A percentile compares a stretch with the other conserved stretches of the same genome.
Evolutionary conservation across 2,888 invertebrate genomes (phyloP).

Genomic region (Cordilura impudica): DNA sequence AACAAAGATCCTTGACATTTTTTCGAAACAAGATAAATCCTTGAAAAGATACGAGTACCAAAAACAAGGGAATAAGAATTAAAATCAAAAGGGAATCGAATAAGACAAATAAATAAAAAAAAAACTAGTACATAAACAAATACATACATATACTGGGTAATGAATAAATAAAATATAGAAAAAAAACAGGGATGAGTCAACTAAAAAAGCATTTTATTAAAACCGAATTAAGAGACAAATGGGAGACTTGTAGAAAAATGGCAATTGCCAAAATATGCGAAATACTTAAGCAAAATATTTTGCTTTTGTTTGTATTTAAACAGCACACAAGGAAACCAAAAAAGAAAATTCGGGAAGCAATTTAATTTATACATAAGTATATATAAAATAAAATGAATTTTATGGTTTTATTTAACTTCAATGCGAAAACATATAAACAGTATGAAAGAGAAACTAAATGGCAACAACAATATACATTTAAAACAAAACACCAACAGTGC

Average conservation of each 20-base stretch:
- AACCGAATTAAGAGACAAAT: constrained; percentile 22
- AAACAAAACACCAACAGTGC: background rate
- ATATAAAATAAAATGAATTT: background rate
- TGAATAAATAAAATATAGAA: constrained; percentile 14
- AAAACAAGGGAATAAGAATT: constrained; percentile 20
- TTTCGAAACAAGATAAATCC: constrained; percentile 45
- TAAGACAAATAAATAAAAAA: background rate
- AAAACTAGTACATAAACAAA: background rate
- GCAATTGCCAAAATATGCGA: constrained; percentile 12
- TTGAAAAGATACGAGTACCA: constrained; percentile 43
- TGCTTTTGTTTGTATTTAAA: background rate
- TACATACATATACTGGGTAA: background rate
- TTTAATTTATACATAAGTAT: background rate
- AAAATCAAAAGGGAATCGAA: background rate
- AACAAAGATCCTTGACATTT: constrained; percentile 56
- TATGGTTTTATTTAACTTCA: background rate
- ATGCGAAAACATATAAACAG: constrained; percentile 20
- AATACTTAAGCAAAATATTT: constrained; percentile 1
- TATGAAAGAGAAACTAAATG: background rate
- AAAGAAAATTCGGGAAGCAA: constrained; percentile 50
- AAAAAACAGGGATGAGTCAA: constrained; percentile 52
- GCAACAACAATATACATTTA: background rate
- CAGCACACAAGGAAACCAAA: constrained; percentile 5
- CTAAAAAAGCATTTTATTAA: background rate
- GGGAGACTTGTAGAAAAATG: constrained; percentile 15